Percentiles rank a stretch among this genome's conserved stretches.
These are phyloP conservation scores for Siniperca knerii DNA, from an alignment of 2,113 vertebrate species.

Conservation along the genomic window DNA sequence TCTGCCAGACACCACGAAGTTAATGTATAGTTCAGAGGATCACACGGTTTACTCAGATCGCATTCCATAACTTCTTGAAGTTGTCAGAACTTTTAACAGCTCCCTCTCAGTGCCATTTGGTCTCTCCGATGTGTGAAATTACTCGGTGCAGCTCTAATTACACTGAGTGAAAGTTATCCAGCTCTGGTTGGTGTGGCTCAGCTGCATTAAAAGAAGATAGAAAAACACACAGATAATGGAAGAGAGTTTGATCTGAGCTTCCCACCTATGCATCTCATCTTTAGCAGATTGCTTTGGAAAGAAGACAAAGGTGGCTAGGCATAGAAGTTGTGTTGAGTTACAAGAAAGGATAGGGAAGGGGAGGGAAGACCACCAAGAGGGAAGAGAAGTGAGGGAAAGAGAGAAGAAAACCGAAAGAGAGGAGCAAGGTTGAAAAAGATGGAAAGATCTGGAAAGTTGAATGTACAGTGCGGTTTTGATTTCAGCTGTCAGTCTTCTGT, in stretches of 20 bases:
- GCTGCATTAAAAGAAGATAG: conserved; percentile 12
- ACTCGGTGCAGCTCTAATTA: conserved; percentile 56
- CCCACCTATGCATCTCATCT: conserved; percentile 13
- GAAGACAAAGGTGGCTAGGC: not conserved
- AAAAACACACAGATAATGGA: conserved; percentile 1
- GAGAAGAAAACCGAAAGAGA: conserved; percentile 43
- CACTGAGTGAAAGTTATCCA: conserved; percentile 46
- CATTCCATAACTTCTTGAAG: conserved; percentile 52
- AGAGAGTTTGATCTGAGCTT: conserved; percentile 24
- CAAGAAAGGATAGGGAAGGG: not conserved
- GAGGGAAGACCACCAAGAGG: conserved; percentile 50
- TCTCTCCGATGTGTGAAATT: conserved; percentile 61
- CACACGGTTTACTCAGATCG: conserved; percentile 46
- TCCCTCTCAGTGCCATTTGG: conserved; percentile 51
- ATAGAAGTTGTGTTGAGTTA: conserved; percentile 27
- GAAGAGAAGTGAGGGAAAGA: conserved; percentile 8
- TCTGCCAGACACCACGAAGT: conserved; percentile 1
- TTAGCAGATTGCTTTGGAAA: conserved; percentile 23
- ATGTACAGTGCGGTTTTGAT: conserved; percentile 65
- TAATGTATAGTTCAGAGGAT: conserved; percentile 43
- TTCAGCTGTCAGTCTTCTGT: conserved; percentile 71
- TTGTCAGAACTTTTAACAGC: conserved; percentile 63
- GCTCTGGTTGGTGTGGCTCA: conserved; percentile 21
- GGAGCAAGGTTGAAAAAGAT: conserved; percentile 35
- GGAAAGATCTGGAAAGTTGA: conserved; percentile 53